Percentiles rank a stretch among this genome's conserved stretches.
Evolutionary conservation across 1,140 invertebrate species (phyloP).

Genomic region (Cyclargus thomasi): DNA sequence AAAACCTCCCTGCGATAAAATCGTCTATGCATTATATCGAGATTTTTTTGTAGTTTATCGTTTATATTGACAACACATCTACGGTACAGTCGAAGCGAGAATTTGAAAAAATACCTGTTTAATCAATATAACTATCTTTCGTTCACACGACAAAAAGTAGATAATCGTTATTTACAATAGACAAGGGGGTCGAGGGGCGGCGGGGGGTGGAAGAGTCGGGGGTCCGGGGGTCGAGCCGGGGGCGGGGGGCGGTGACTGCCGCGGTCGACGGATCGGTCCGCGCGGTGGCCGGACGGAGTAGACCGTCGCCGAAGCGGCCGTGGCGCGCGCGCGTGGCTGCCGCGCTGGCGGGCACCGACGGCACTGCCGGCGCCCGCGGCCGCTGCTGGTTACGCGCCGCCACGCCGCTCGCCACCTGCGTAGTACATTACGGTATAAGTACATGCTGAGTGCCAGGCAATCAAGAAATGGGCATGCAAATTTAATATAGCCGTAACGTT

Average conservation of each 20-base stretch:
- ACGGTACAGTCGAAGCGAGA: constrained; percentile 74
- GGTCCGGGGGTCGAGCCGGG: constrained; percentile 39
- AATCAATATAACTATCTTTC: constrained; percentile 69
- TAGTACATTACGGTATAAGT: background rate
- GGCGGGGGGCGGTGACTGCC: constrained; percentile 24
- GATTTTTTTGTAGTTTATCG: constrained; percentile 68
- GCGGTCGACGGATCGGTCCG: constrained; percentile 53
- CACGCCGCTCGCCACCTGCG: constrained; percentile 70
- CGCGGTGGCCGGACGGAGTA: constrained; percentile 51
- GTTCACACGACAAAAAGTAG: constrained; percentile 73
- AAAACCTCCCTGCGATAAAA: constrained; percentile 69
- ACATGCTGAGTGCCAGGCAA: too few relatives aligned
- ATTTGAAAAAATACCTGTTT: constrained; percentile 75
- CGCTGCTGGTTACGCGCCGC: constrained; percentile 48
- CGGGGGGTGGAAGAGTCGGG: constrained; percentile 32
- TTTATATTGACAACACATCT: constrained; percentile 73
- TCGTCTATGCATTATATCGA: constrained; percentile 63
- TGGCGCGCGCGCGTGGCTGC: constrained; percentile 38
- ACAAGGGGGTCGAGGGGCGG: constrained; percentile 35
- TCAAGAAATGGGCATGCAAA: too few relatives aligned
- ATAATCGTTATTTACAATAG: constrained; percentile 73
- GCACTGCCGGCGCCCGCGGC: constrained; percentile 23
- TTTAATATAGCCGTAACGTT: too few relatives aligned
- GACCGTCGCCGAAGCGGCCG: constrained; percentile 45
- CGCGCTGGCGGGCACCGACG: too few relatives aligned